Evolutionary conservation across 2,797 vertebrate genomes (phyloP), one percentile per base, ranked within the genome.

Genomic region (Pelochelys cantorii): DNA sequence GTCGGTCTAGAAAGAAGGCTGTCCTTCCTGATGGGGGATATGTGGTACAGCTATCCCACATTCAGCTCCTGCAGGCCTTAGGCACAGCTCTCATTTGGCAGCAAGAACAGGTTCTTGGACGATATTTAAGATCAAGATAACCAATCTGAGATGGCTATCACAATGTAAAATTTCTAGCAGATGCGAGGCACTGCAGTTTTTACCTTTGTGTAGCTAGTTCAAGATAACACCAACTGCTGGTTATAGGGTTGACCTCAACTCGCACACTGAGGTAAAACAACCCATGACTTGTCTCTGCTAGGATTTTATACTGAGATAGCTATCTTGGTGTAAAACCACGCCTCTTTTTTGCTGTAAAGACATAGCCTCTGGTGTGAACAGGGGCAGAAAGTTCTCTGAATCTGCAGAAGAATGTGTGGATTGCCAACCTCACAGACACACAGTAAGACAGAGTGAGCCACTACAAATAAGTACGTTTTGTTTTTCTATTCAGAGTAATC

Each of bases 401-500:
- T 83, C 83, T 81, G 92, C 80, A 83, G 86, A 17, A 31, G 37
- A 29, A 95, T 81, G 85, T 88, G 81, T 56, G 78, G 79, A 74
- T 18, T 95, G 84, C 92, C 95, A 95, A 34, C 89, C 85, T 90
- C 91, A 17, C 90, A 95, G 78, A 85, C 13, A 31, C 29, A 31
- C 92, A 94, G 91, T 56, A 93, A 93, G 92, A 1, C 57, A 88
- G 81, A 93, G 65, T 22, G 34, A 71, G 85, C 95, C 94, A 95
- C 92, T 90, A 89, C 94, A 93, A 95, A 89, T 81, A 89, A 94
- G 77, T 25, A 94, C 92, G 53, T 91, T 91, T 96, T 97, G 92
- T 95, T 96, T 95, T 96, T 95, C 95, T 93, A 95, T 80, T 79
- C 87, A 93, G 57, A 95, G 68, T 95, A 93, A 95, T 1, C 25